These are phyloP conservation scores for Dolichomitus sp. DNA, from an alignment of 2,888 invertebrate species.

Conservation along the genomic window DNA sequence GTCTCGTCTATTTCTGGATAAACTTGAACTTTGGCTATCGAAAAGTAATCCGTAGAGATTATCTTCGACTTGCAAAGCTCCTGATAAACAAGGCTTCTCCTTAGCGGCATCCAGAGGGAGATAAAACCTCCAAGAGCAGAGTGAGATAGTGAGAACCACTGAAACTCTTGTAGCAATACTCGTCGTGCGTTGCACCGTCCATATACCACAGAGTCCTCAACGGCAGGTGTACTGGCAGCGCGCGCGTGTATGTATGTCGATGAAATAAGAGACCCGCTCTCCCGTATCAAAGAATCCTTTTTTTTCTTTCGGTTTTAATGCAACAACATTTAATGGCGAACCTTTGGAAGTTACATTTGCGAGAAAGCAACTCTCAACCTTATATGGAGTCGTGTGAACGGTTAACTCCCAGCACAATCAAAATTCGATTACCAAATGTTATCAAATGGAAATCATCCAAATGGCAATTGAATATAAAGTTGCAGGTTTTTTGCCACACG, in stretches of 20 bases:
- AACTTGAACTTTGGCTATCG: slow-evolving; percentile 18
- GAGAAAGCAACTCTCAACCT: slow-evolving; percentile 25
- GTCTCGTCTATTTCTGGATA: slow-evolving; percentile 16
- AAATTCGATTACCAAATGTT: not conserved
- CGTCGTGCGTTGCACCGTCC: slow-evolving; percentile 65
- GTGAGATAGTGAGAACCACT: slow-evolving; percentile 57
- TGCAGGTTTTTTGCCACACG: not conserved
- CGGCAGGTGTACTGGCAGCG: slow-evolving; percentile 68
- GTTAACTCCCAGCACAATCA: not conserved
- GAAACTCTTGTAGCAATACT: slow-evolving; percentile 61
- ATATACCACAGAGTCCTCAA: slow-evolving; percentile 69
- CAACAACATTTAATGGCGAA: slow-evolving; percentile 41
- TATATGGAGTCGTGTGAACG: not conserved
- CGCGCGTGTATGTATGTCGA: slow-evolving; percentile 48
- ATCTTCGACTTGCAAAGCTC: not conserved
- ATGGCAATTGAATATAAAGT: not conserved
- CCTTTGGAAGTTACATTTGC: slow-evolving; percentile 2
- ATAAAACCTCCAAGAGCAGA: not conserved
- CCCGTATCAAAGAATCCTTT: slow-evolving; percentile 35
- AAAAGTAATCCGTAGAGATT: slow-evolving; percentile 2
- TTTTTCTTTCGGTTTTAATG: slow-evolving; percentile 1
- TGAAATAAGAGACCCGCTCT: slow-evolving; percentile 57
- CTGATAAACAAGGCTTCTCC: not conserved
- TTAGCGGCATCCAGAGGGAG: not conserved
- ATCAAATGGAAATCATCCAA: not conserved